Percentiles rank a stretch among this genome's conserved stretches.
Conservation (phyloP, 2,888 invertebrate genomes). For the Hirtodrosophila duncani region DNA sequence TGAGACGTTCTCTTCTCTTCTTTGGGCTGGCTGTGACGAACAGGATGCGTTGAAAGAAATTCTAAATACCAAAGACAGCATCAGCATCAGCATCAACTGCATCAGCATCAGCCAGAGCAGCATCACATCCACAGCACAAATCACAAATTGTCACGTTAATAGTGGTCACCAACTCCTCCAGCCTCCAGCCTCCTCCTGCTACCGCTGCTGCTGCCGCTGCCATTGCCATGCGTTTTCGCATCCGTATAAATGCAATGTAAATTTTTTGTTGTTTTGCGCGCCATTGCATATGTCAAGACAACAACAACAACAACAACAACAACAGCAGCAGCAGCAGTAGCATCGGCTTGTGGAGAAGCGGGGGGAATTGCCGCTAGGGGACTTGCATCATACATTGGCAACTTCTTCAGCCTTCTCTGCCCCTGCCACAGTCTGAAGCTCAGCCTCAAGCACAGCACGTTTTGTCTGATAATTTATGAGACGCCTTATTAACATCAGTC, state of each 20-base stretch:
- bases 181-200: slow-evolving; percentile 1
- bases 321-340: slow-evolving; percentile 4
- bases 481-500: slow-evolving; percentile 75
- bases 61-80: slow-evolving; percentile 71
- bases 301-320: slow-evolving; percentile 28
- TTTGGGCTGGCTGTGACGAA: slow-evolving; percentile 42
- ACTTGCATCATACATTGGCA: slow-evolving; percentile 28
- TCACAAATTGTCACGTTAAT: slow-evolving; percentile 74
- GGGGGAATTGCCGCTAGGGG: not conserved
- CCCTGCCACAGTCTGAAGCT: too few relatives aligned
- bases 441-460: too few relatives aligned
- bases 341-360: not conserved
- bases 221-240: slow-evolving; percentile 49
- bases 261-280: slow-evolving; percentile 66
- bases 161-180: slow-evolving; percentile 37
- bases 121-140: slow-evolving; percentile 62
- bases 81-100: too few relatives aligned
- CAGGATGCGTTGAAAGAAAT: slow-evolving; percentile 64
- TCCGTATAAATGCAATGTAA: slow-evolving; percentile 69
- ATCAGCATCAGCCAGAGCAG: slow-evolving; percentile 21
- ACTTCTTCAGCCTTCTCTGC: slow-evolving; percentile 22
- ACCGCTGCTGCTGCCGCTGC: slow-evolving; percentile 9
- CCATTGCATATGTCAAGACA: slow-evolving; percentile 65
- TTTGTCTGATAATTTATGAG: slow-evolving; percentile 73
- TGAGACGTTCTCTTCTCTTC: slow-evolving; percentile 23